Conservation (phyloP, 2,113 vertebrate species). For the Zosterops lateralis region DNA sequence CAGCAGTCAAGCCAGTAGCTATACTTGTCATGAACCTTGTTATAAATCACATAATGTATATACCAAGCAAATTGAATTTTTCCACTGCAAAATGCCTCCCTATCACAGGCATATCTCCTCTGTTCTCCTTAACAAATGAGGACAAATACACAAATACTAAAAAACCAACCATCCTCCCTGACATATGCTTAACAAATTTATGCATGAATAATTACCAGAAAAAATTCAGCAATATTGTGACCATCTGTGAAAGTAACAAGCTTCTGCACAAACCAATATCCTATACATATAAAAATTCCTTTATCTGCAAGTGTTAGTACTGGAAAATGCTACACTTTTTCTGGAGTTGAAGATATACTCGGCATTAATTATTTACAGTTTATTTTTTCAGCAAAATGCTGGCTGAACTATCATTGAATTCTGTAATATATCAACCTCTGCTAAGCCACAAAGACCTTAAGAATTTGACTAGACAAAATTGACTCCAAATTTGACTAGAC, state of each 20-base stretch:
- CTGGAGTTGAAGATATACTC: background rate
- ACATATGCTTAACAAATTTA: background rate
- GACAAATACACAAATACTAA: background rate
- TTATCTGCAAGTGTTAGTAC: background rate
- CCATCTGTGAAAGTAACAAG: background rate
- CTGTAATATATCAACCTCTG: background rate
- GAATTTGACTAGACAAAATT: background rate
- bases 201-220: slow-evolving; percentile 1
- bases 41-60: slow-evolving; percentile 68
- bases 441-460: background rate
- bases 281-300: background rate
- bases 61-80: background rate
- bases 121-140: background rate
- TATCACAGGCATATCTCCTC: background rate
- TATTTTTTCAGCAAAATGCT: background rate
- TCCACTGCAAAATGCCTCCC: background rate
- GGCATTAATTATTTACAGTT: background rate
- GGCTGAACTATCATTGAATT: background rate
- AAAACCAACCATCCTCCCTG: background rate
- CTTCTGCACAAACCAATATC: background rate
- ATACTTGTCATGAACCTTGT: slow-evolving; percentile 71
- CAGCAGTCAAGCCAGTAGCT: slow-evolving; percentile 59
- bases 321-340: background rate
- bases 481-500: background rate
- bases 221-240: background rate